These are phyloP conservation scores for Varanus salvator DNA, from an alignment of 2,113 vertebrate species.

Conservation along the genomic window DNA sequence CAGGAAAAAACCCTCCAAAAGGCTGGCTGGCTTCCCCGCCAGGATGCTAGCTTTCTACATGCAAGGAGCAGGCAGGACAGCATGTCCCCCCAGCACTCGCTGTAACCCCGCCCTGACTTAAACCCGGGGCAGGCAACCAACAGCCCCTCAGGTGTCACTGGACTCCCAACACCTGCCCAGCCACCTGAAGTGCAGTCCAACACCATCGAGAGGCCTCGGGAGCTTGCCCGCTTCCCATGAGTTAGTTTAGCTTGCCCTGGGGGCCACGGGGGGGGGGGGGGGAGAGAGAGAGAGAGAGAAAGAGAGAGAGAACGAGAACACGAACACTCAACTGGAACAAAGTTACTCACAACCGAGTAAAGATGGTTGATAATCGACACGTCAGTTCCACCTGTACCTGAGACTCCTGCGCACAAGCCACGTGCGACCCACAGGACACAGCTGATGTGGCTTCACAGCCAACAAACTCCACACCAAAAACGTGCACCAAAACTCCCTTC, in stretches of 20 bases:
- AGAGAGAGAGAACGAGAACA: too few relatives aligned
- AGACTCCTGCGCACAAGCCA: background rate
- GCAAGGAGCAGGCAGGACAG: background rate
- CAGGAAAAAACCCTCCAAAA: background rate
- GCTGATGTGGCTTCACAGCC: background rate
- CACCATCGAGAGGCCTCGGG: background rate
- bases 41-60: background rate
- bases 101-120: too few relatives aligned
- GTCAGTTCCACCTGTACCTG: background rate
- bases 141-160: too few relatives aligned
- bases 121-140: too few relatives aligned
- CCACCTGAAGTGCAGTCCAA: too few relatives aligned
- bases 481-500: background rate
- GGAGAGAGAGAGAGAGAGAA: too few relatives aligned
- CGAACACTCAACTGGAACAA: background rate
- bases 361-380: background rate
- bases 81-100: too few relatives aligned
- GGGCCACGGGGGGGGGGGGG: too few relatives aligned
- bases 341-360: background rate
- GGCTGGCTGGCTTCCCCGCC: background rate
- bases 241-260: background rate
- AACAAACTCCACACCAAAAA: too few relatives aligned
- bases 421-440: background rate
- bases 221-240: background rate
- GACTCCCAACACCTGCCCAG: too few relatives aligned